These are phyloP conservation scores for Anguilla obscura DNA, from an alignment of 2,797 vertebrate species.

Conservation along the genomic window DNA sequence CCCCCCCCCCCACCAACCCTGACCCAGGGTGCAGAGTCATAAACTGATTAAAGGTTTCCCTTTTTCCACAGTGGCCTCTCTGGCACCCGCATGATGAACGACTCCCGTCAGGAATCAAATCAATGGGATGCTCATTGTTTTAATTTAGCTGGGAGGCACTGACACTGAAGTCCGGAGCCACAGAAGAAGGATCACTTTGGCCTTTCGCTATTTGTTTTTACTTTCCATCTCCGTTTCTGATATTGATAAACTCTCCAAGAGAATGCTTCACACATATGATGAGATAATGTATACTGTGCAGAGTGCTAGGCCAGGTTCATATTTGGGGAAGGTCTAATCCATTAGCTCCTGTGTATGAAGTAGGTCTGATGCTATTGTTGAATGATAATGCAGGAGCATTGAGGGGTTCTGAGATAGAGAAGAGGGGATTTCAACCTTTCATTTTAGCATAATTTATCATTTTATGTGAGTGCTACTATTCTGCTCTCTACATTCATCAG, in stretches of 20 bases:
- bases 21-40: constrained; percentile 4
- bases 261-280: constrained; percentile 44
- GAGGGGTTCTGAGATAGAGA: background rate
- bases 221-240: constrained; percentile 54
- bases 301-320: constrained; percentile 1
- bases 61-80: constrained; percentile 43
- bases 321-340: background rate
- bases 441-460: background rate
- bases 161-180: constrained; percentile 73
- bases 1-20: background rate
- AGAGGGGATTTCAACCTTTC: background rate
- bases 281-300: constrained; percentile 33
- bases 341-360: background rate
- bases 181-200: constrained; percentile 75
- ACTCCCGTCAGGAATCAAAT: constrained; percentile 73
- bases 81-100: constrained; percentile 72
- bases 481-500: background rate
- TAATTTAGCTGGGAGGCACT: constrained; percentile 78
- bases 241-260: constrained; percentile 70
- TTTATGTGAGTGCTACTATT: background rate
- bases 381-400: background rate
- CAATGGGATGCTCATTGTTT: constrained; percentile 80
- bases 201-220: constrained; percentile 72
- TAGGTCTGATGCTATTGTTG: background rate
- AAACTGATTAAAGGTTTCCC: constrained; percentile 13